Evolutionary conservation across 2,113 vertebrate genomes (phyloP).

Genomic region (Xenopus tropicalis): DNA sequence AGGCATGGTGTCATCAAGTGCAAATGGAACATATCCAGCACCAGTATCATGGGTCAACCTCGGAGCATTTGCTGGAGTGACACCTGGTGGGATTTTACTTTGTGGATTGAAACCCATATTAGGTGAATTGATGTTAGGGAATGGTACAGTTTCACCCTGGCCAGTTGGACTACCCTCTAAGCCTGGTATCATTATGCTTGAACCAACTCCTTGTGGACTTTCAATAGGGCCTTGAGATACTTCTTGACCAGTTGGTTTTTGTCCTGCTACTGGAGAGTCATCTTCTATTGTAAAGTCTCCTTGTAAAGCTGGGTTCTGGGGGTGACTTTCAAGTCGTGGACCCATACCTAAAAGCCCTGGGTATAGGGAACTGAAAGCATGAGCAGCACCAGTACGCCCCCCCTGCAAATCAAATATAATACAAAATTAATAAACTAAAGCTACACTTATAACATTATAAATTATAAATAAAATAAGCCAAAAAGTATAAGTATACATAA

Average conservation of each 20-base stretch:
- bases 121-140: slow-evolving; percentile 38
- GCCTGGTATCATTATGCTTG: background rate
- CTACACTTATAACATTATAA: no score
- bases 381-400: slow-evolving; percentile 33
- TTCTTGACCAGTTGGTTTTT: slow-evolving; percentile 43
- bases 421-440: background rate
- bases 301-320: slow-evolving; percentile 29
- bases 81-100: slow-evolving; percentile 15
- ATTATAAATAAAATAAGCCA: no score
- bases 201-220: background rate
- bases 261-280: slow-evolving; percentile 43
- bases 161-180: slow-evolving; percentile 23
- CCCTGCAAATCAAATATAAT: slow-evolving; percentile 42
- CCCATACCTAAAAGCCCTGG: slow-evolving; percentile 46
- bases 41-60: slow-evolving; percentile 43
- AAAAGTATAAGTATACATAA: no score
- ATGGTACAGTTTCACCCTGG: slow-evolving; percentile 28
- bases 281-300: slow-evolving; percentile 56
- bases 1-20: slow-evolving; percentile 27
- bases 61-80: slow-evolving; percentile 21
- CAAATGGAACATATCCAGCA: slow-evolving; percentile 35
- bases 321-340: slow-evolving; percentile 31
- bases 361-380: slow-evolving; percentile 46
- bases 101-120: background rate
- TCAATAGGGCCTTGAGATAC: background rate